Evolutionary conservation across 2,888 invertebrate genomes (phyloP).

Genomic region (Troides oblongomaculatus): DNA sequence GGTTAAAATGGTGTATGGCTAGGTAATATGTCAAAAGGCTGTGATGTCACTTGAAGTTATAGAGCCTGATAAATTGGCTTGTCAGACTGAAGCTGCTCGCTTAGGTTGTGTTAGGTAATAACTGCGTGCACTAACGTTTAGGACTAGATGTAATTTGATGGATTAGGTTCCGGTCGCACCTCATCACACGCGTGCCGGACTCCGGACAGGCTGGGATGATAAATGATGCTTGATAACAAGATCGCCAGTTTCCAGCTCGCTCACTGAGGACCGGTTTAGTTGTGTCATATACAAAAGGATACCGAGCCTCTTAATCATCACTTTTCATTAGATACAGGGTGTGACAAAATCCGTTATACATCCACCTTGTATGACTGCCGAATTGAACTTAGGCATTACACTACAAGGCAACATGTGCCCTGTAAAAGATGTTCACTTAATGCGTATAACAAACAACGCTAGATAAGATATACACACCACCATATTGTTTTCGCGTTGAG

Average conservation of each 20-base stretch:
- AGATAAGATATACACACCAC: no score
- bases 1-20: no score
- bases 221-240: slow-evolving; percentile 18
- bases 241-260: background rate
- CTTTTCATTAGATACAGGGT: no score
- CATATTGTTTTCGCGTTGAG: no score
- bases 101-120: slow-evolving; percentile 8
- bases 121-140: slow-evolving; percentile 8
- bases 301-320: background rate
- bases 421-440: no score
- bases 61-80: slow-evolving; percentile 8
- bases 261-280: background rate
- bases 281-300: no score
- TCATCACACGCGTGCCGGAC: slow-evolving; percentile 24
- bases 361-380: no score
- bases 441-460: no score
- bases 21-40: no score
- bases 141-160: slow-evolving; percentile 17
- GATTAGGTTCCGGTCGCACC: slow-evolving; percentile 16
- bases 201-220: slow-evolving; percentile 13
- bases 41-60: background rate
- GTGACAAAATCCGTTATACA: no score
- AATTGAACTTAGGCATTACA: no score
- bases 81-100: slow-evolving; percentile 13
- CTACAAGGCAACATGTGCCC: no score